Base-by-base conservation (phyloP, 2,888 invertebrate genomes). In the Torymus texanus region DNA sequence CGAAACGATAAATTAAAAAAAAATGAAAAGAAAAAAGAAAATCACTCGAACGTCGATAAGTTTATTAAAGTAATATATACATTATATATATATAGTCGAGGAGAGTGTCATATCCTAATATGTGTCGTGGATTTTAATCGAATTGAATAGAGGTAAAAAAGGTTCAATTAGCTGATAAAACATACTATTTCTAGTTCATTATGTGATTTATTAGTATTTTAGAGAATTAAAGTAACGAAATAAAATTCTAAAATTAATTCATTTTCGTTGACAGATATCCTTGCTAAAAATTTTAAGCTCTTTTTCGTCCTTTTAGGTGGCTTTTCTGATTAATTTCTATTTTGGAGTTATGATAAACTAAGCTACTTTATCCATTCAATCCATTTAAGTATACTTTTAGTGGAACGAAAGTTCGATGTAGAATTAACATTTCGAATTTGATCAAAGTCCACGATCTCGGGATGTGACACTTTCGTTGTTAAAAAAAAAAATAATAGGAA, bases 41-140 rank as follows among this genome's bases (percentile, higher is more conserved):
- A 41, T 41, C 51, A 79, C 56, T 73, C 53, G 58, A 53, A 74
- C 63, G 74, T 70, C 58, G 50, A 68, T 78, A 56, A 58, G 50
- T 67, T 56, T 59, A 62, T 62, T 53, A 80, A 55, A 53, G 62
- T 55, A 61, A 78, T 78, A 56, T 13, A 24, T 41, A 41, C 41
- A 41, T 41, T 8, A 41, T 8, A 41, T 41, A 41, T 41, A 41
- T 41, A 41, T 18, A 71, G 12, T 18, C 68, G 51, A 80, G 55
- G 78, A 75, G 68, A 79, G 74, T 79, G 63, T 74, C 71, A n/a
- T 72, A 18, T n/a, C 16, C 41, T 8, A 41, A 41, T 55, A 41
- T 16, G n/a, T n/a, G 1, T 62, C 18, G 10, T 61, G 24, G 67
- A 58, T 61, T 59, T 66, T 58, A 18, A 24, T 58, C 5, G 24